A percentile compares a stretch with the other conserved stretches of the same genome.
phyloP scores from a whole-genome alignment of 2,797 vertebrate genomes.

The Neoniphon sammara region DNA sequence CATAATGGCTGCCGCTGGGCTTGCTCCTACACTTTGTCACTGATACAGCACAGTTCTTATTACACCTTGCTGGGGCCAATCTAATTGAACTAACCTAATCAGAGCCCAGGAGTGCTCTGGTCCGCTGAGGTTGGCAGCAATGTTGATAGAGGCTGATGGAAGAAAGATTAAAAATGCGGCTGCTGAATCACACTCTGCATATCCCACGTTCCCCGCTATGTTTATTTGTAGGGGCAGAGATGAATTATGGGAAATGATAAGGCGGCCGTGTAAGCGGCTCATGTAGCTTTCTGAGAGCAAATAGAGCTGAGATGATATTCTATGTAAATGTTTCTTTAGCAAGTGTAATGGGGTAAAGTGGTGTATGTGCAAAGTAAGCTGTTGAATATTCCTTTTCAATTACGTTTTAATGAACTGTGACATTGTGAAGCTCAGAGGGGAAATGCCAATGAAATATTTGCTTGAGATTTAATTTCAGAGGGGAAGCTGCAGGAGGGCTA shows the following conservation, averaged over 20 bases:
- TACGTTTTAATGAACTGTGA: slow-evolving; percentile 77
- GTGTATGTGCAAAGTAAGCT: slow-evolving; percentile 58
- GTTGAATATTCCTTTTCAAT: slow-evolving; percentile 72
- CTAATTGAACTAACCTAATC: slow-evolving; percentile 76
- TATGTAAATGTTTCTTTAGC: slow-evolving; percentile 67
- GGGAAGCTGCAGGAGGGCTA: slow-evolving; percentile 17
- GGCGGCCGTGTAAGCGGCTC: slow-evolving; percentile 22
- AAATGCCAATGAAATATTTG: slow-evolving; percentile 66
- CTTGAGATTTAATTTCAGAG: slow-evolving; percentile 53
- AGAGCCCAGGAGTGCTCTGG: slow-evolving; percentile 48
- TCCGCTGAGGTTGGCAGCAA: slow-evolving; percentile 52
- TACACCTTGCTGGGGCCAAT: slow-evolving; percentile 58
- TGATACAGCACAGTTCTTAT: slow-evolving; percentile 61
- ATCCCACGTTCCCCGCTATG: slow-evolving; percentile 32
- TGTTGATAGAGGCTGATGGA: slow-evolving; percentile 67
- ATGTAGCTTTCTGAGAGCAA: slow-evolving; percentile 48
- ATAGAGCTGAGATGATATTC: slow-evolving; percentile 38
- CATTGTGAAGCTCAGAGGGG: slow-evolving; percentile 58
- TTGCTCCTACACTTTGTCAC: slow-evolving; percentile 49
- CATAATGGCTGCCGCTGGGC: slow-evolving; percentile 31
- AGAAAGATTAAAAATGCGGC: slow-evolving; percentile 71
- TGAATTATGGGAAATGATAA: slow-evolving; percentile 55
- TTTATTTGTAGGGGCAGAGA: slow-evolving; percentile 53
- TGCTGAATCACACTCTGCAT: slow-evolving; percentile 59
- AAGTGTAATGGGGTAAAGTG: slow-evolving; percentile 57